These are phyloP conservation scores for Gasterosteus aculeatus DNA, from an alignment of 2,113 vertebrate genomes.

Conservation along the genomic window DNA sequence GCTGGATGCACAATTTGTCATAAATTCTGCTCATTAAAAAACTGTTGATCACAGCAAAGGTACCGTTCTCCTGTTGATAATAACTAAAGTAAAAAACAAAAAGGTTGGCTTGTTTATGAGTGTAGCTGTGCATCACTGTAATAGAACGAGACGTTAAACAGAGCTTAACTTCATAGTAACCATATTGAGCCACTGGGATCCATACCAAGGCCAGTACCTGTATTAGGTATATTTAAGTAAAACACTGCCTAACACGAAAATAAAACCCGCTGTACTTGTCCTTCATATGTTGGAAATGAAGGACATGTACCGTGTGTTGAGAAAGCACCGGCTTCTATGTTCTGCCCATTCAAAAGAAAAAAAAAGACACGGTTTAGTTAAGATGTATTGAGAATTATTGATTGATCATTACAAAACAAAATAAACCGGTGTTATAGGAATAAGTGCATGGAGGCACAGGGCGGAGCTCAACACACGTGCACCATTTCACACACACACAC, in stretches of 20 bases:
- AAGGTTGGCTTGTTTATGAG: slow-evolving; percentile 13
- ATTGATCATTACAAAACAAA: slow-evolving; percentile 34
- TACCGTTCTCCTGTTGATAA: background rate
- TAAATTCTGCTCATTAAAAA: slow-evolving; percentile 1
- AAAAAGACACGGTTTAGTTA: background rate
- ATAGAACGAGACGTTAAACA: background rate
- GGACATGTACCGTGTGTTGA: slow-evolving; percentile 4
- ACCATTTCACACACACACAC: slow-evolving; percentile 8
- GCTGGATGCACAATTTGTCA: background rate
- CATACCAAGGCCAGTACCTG: slow-evolving; percentile 4
- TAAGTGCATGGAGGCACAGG: slow-evolving; percentile 37
- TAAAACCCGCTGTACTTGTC: background rate
- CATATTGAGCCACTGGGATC: background rate
- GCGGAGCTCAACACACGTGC: slow-evolving; percentile 13
- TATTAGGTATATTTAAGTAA: background rate
- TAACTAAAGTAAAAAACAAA: background rate
- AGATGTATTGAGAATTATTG: slow-evolving; percentile 40
- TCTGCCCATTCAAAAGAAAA: slow-evolving; percentile 18
- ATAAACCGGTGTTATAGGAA: slow-evolving; percentile 29
- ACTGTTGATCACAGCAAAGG: background rate
- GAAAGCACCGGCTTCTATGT: background rate
- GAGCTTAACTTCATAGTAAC: slow-evolving; percentile 2
- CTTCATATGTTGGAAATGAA: background rate
- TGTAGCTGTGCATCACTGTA: background rate
- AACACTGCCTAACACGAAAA: background rate